These are phyloP conservation scores for Oceanodroma leucorhoa DNA, from an alignment of 2,797 vertebrate genomes.

Conservation along the genomic window DNA sequence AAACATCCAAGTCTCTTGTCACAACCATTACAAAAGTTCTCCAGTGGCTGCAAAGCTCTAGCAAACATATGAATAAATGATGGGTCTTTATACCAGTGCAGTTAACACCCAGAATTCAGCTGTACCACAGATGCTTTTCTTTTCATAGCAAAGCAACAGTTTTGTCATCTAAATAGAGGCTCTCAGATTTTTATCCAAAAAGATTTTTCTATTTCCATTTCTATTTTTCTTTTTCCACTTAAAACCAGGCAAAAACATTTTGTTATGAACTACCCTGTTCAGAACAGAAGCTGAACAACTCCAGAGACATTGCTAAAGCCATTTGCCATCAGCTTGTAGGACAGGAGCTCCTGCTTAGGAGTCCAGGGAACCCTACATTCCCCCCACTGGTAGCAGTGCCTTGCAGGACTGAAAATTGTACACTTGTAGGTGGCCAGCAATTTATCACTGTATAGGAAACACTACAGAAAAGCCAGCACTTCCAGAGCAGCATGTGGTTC, in stretches of 20 bases:
- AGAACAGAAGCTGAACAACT: not conserved
- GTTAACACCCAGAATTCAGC: not conserved
- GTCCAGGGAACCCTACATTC: not conserved
- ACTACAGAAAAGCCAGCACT: not conserved
- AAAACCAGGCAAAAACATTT: not conserved
- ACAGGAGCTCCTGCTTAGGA: not conserved
- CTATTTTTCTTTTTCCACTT: not conserved
- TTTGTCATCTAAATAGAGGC: not conserved
- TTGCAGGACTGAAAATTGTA: not conserved
- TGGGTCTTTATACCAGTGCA: not conserved
- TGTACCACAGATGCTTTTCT: not conserved
- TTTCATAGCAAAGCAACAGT: not conserved
- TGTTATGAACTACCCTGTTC: not conserved
- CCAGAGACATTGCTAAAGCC: not conserved
- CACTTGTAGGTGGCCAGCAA: not conserved
- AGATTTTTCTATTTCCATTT: not conserved
- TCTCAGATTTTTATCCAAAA: not conserved
- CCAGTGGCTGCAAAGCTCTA: not conserved
- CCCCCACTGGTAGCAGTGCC: fast-evolving
- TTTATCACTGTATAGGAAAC: not conserved
- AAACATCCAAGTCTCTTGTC: not conserved
- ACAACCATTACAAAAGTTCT: not conserved
- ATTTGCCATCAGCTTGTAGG: not conserved
- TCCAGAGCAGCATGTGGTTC: not conserved
- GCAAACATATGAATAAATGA: not conserved